Conservation (phyloP, 1,140 invertebrate genomes). For the Cyclina sinensis region DNA sequence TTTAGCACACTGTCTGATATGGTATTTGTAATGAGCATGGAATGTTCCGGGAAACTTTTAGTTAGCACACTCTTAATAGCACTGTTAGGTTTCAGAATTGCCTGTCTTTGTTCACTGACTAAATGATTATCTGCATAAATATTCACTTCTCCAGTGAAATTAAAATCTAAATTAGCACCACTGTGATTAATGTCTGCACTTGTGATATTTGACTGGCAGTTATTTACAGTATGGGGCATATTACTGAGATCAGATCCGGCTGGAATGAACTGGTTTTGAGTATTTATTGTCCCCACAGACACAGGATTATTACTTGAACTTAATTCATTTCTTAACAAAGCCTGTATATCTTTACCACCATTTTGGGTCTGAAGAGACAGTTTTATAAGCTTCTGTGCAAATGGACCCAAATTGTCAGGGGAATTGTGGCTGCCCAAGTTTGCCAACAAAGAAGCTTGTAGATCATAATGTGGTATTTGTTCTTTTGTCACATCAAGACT, state of each 20-base stretch:
- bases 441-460: constrained; percentile 22
- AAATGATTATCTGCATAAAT: not conserved
- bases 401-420: constrained; percentile 22
- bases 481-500: not conserved
- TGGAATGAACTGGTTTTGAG: not conserved
- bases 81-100: not conserved
- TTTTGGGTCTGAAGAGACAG: constrained; percentile 23
- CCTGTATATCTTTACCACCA: not conserved
- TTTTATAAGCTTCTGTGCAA: constrained; percentile 47
- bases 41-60: not conserved
- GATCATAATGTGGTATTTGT: not conserved
- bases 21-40: not conserved
- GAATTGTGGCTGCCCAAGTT: constrained; percentile 8
- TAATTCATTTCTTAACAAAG: not conserved
- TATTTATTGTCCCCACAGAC: not conserved
- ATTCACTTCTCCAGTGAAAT: constrained; percentile 10
- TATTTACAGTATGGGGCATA: not conserved
- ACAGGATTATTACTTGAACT: not conserved
- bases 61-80: constrained; percentile 3
- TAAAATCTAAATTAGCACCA: constrained; percentile 14
- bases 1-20: constrained; percentile 36
- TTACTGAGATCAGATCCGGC: not conserved
- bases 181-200: not conserved
- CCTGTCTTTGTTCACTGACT: not conserved
- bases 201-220: constrained; percentile 1